These are phyloP conservation scores for Volucella bombylans DNA, from an alignment of 2,888 invertebrate genomes.

Conservation along the genomic window DNA sequence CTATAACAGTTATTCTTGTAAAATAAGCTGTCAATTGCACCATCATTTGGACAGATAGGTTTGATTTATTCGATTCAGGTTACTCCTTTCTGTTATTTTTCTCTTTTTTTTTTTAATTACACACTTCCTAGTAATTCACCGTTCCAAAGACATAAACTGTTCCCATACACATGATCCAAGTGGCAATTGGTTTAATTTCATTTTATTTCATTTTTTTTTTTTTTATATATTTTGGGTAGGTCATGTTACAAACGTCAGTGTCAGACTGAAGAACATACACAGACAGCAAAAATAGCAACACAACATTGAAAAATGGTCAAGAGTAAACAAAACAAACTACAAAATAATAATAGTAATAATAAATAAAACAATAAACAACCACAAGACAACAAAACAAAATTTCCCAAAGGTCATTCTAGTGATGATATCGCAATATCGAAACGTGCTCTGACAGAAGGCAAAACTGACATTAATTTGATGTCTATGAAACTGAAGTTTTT, in stretches of 20 bases:
- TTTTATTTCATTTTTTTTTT: neutral
- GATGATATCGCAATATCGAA: constrained; percentile 67
- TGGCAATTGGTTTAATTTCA: constrained; percentile 21
- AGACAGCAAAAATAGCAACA: constrained; percentile 48
- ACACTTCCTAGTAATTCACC: constrained; percentile 36
- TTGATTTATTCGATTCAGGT: constrained; percentile 39
- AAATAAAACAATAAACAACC: neutral
- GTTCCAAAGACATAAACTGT: constrained; percentile 45
- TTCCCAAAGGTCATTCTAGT: constrained; percentile 68
- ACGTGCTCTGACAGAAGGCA: constrained; percentile 71
- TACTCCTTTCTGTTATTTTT: constrained; percentile 4
- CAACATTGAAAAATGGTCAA: constrained; percentile 72
- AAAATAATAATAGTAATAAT: too few relatives aligned
- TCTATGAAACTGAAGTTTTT: constrained; percentile 22
- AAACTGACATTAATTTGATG: constrained; percentile 43
- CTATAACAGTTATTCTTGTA: constrained; percentile 67
- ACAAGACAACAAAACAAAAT: constrained; percentile 65
- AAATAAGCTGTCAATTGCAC: constrained; percentile 68
- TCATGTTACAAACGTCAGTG: constrained; percentile 70
- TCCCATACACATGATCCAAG: neutral
- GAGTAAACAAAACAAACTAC: constrained; percentile 59
- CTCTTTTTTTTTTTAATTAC: neutral
- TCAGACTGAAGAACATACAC: constrained; percentile 47
- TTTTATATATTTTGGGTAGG: constrained; percentile 43
- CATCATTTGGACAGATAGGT: constrained; percentile 67